These are phyloP conservation scores for Nemurella pictetii DNA, from an alignment of 2,888 invertebrate genomes.

Conservation along the genomic window DNA sequence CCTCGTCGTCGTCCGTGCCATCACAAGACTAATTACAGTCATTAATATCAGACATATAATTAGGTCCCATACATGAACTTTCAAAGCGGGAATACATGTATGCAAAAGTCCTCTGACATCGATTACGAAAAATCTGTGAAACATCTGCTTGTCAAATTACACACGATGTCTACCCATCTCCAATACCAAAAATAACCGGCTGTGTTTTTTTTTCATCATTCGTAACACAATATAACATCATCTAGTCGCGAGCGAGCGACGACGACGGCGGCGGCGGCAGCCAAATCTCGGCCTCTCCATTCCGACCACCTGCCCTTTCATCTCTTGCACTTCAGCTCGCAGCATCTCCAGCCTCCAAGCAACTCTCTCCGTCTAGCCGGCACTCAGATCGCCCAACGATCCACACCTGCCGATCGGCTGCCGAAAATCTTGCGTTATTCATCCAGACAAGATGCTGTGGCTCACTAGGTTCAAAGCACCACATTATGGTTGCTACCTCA, in stretches of 20 bases:
- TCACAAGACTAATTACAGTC: neutral
- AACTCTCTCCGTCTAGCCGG: neutral
- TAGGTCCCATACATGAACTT: neutral
- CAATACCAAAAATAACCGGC: slow-evolving; percentile 1
- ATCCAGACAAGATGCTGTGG: neutral
- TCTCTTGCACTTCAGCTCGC: slow-evolving; percentile 17
- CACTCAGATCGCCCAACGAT: slow-evolving; percentile 8
- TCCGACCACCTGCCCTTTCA: slow-evolving; percentile 2
- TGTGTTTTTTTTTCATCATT: neutral
- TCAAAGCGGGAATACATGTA: neutral
- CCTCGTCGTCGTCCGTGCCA: neutral
- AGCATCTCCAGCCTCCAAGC: slow-evolving; percentile 1
- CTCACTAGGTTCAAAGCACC: too few relatives aligned
- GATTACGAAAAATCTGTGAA: neutral
- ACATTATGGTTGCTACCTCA: too few relatives aligned
- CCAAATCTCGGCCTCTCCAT: slow-evolving; percentile 8
- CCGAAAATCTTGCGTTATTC: neutral
- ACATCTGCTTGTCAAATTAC: slow-evolving; percentile 14
- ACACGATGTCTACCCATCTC: neutral
- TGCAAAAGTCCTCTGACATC: neutral
- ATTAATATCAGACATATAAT: neutral
- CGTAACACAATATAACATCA: neutral
- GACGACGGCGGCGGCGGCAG: neutral
- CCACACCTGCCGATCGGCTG: slow-evolving; percentile 2
- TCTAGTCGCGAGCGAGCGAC: neutral